Conservation (phyloP, 1,140 invertebrate species). For the Frieseomelitta varia region DNA sequence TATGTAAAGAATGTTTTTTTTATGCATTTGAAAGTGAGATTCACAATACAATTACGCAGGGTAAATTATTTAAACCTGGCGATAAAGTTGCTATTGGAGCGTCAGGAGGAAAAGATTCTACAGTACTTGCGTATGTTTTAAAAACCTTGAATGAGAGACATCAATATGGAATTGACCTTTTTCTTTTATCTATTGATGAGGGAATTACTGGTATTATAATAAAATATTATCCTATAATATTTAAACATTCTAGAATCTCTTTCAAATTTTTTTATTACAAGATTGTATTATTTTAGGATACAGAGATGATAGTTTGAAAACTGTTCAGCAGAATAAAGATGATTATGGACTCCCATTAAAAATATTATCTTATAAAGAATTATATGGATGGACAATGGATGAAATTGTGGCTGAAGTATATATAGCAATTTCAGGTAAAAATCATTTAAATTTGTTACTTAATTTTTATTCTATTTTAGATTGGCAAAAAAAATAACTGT, state of each 20-base stretch:
- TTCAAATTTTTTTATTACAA: neutral
- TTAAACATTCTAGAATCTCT: neutral
- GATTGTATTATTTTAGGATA: slow-evolving; percentile 86
- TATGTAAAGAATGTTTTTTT: slow-evolving; percentile 98
- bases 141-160: slow-evolving; percentile 96
- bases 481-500: slow-evolving; percentile 99
- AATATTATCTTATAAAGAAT: slow-evolving; percentile 98
- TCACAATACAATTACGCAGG: slow-evolving; percentile 94
- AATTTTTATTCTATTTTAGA: slow-evolving; percentile 81
- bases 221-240: neutral
- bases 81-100: slow-evolving; percentile 97
- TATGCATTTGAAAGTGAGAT: slow-evolving; percentile 97
- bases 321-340: slow-evolving; percentile 95
- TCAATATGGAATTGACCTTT: slow-evolving; percentile 95
- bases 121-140: slow-evolving; percentile 96
- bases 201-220: slow-evolving; percentile 91
- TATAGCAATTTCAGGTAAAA: slow-evolving; percentile 3
- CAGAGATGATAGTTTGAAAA: slow-evolving; percentile 98
- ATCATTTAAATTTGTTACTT: neutral
- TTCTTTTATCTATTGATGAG: slow-evolving; percentile 98
- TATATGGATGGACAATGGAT: slow-evolving; percentile 99
- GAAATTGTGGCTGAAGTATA: slow-evolving; percentile 93
- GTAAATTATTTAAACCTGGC: slow-evolving; percentile 92
- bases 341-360: slow-evolving; percentile 97
- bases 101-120: slow-evolving; percentile 99